Evolutionary conservation across 2,888 invertebrate species (phyloP), one percentile per base, ranked within the genome.

Genomic region (Miltochrista miniata): DNA sequence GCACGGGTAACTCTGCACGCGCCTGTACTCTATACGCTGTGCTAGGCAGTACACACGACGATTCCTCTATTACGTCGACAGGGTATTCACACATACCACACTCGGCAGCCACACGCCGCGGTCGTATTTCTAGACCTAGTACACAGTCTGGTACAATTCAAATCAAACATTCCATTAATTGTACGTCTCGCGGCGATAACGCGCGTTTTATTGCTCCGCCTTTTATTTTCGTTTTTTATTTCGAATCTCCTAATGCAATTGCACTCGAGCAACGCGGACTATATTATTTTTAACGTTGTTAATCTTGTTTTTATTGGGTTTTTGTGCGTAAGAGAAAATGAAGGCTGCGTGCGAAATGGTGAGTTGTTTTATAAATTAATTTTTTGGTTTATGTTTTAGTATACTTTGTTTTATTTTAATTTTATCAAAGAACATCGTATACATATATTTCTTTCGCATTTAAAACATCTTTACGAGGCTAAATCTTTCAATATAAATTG

Each of bases 171-270:
- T 81, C 79, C 81, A 83, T 87, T 87, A 85, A 88, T 87, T 87
- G 82, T 80, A 78, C 83, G 75, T 81, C 74, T 78, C 76, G 79
- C 70, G 72, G 70, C 86, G 85, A 87, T 89, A 87, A 85, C 84
- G 81, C 77, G 78, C 78, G 77, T 84, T 90, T 90, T 89, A 88
- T 86, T 81, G 72, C 87, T 69, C 65, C 70, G 72, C 74, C 79
- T 80, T 85, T 87, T 86, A 84, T 83, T 82, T 81, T 76, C 81
- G 68, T 82, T 88, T 87, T 24, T 87, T 87, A 89, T 87, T 83
- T 85, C 83, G 74, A 81, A 75, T 83, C 79, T 74, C 73, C 74
- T 87, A 90, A 89, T 89, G 85, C 88, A 87, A 90, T 89, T 89
- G 87, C 88, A 89, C 70, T 85, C 85, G 82, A 87, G 82, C 85